phyloP scores from a whole-genome alignment of 64 coral and sea anemone species.

The Actinia equina region DNA sequence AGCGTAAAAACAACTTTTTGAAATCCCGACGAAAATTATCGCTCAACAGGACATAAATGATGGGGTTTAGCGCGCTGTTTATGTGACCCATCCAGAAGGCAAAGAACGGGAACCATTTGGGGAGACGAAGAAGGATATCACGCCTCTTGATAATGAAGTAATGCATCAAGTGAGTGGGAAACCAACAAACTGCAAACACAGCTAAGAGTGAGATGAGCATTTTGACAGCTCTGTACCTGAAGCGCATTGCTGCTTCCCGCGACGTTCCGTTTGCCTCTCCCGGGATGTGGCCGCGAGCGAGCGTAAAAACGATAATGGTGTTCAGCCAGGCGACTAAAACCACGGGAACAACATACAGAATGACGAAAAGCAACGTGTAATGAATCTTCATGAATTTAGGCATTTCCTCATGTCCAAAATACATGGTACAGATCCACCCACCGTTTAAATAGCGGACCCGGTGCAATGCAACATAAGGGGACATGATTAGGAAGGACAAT shows the following conservation, averaged over 20 bases:
- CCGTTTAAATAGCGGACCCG: background rate
- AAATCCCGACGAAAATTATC: slow-evolving; percentile 56
- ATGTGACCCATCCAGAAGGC: slow-evolving; percentile 43
- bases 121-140: background rate
- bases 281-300: slow-evolving; percentile 55
- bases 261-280: slow-evolving; percentile 5
- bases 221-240: slow-evolving; percentile 45
- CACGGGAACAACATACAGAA: slow-evolving; percentile 59
- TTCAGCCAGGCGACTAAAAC: slow-evolving; percentile 28
- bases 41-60: slow-evolving; percentile 48
- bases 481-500: slow-evolving; percentile 28
- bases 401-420: background rate
- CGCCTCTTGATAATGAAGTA: slow-evolving; percentile 13
- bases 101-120: background rate
- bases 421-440: slow-evolving; percentile 28
- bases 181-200: slow-evolving; percentile 70
- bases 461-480: background rate
- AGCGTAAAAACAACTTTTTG: background rate
- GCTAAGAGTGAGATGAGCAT: slow-evolving; percentile 54
- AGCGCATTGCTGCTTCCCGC: slow-evolving; percentile 9
- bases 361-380: slow-evolving; percentile 42
- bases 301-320: slow-evolving; percentile 38
- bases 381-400: slow-evolving; percentile 23
- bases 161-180: slow-evolving; percentile 69
- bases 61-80: slow-evolving; percentile 48